Percentiles rank a stretch among this genome's conserved stretches.
phyloP scores from a whole-genome alignment of 1,140 invertebrate genomes.

The Asobara japonica region DNA sequence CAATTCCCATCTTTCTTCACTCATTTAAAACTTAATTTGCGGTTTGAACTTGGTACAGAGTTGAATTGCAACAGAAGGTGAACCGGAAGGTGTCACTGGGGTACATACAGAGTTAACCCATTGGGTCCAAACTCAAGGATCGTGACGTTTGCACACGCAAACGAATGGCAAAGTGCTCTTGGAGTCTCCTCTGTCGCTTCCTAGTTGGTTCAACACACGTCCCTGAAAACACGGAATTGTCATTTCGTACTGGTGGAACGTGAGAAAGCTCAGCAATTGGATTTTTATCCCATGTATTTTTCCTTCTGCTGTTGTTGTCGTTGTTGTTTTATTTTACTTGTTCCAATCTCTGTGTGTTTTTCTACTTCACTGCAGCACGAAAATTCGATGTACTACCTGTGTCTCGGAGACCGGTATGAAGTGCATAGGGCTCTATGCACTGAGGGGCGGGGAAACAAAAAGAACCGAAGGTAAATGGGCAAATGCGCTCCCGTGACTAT shows the following conservation, averaged over 20 bases:
- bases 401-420: not conserved
- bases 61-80: not conserved
- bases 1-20: not conserved
- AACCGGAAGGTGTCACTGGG: not conserved
- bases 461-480: slow-evolving; percentile 3
- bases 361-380: not conserved
- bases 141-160: slow-evolving; percentile 19
- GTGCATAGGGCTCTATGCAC: not conserved
- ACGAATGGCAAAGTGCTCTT: slow-evolving; percentile 12
- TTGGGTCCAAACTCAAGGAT: not conserved
- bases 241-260: slow-evolving; percentile 48
- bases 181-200: slow-evolving; percentile 34
- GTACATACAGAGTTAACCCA: not conserved
- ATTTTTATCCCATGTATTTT: slow-evolving; percentile 10
- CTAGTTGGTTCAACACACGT: slow-evolving; percentile 34
- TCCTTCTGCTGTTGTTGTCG: not conserved
- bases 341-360: not conserved
- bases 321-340: not conserved
- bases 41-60: not conserved
- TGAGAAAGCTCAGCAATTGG: slow-evolving; percentile 51
- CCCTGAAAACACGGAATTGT: slow-evolving; percentile 51
- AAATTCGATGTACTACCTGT: not conserved
- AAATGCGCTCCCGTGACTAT: not conserved
- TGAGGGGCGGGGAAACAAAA: not conserved
- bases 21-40: not conserved